A percentile compares a stretch with the other conserved stretches of the same genome.
phyloP scores from a whole-genome alignment of 2,797 vertebrate species.

The Staurois parvus region DNA sequence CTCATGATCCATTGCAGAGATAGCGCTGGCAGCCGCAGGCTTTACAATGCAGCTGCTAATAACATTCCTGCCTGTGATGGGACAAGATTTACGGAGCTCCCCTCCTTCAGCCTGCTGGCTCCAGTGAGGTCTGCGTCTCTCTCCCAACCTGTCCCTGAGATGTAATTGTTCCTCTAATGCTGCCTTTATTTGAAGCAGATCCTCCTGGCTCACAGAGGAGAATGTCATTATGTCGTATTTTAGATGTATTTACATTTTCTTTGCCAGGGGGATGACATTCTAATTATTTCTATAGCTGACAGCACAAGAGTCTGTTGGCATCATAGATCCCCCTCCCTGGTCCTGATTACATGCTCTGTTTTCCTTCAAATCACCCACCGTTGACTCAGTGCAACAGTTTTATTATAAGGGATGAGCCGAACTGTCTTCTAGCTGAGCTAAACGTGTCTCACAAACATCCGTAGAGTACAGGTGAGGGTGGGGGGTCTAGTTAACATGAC shows the following conservation, averaged over 20 bases:
- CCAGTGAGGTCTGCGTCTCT: conserved; percentile 71
- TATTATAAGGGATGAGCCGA: conserved; percentile 68
- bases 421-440: neutral
- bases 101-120: conserved; percentile 71
- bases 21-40: conserved; percentile 75
- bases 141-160: conserved; percentile 74
- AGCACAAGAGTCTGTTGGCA: conserved; percentile 76
- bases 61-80: conserved; percentile 77
- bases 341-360: conserved; percentile 77
- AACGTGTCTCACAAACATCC: neutral
- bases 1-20: conserved; percentile 76
- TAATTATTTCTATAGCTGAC: conserved; percentile 81
- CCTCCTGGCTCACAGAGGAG: conserved; percentile 75
- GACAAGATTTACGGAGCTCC: conserved; percentile 74
- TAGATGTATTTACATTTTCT: conserved; percentile 80
- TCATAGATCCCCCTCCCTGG: conserved; percentile 73
- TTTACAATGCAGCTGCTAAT: conserved; percentile 77
- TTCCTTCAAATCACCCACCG: conserved; percentile 75
- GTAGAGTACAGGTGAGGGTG: neutral
- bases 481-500: neutral
- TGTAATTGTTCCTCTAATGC: conserved; percentile 81
- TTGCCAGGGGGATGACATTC: conserved; percentile 79
- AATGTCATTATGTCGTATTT: conserved; percentile 82
- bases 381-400: conserved; percentile 73
- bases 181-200: conserved; percentile 81